Evolutionary conservation across 2,888 invertebrate species (phyloP), one percentile per base, ranked within the genome.

Genomic region (Aricia artaxerxes): DNA sequence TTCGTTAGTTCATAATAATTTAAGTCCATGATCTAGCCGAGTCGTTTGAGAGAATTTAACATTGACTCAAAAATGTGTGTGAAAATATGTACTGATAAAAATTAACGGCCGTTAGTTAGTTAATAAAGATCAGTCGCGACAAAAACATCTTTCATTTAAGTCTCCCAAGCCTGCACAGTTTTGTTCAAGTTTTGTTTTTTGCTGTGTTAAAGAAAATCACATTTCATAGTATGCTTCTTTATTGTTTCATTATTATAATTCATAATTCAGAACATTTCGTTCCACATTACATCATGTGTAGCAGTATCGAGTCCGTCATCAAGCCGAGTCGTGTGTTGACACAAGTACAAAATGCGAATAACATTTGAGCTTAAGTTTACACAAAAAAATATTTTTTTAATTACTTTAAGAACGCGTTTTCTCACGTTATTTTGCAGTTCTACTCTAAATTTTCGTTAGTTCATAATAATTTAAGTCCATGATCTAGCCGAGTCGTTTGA

Each of bases 331-430:
- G 44, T 57, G 35, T 53, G 31, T 61, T 75, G 44, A 60, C n/a
- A 73, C 11, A 24, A 53, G 72, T 73, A 61, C 31, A 75, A 79
- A 79, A 49, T 79, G 31, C 61, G 40, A 73, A 40, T 73, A 61
- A 61, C 49, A 73, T 79, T 79, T 79, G 79, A 75, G 79, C 79
- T 79, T 75, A 61, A 13, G 75, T 53, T 38, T 77, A 80, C 35
- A 57, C n/a, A 57, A 73, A 53, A 75, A 79, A 79, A 16, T n/a
- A 11, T 77, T 73, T 73, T 40, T 73, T 75, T 31, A 13, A 13
- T 35, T 6, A 53, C 16, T 76, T 76, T 53, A 57, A 2, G 31
- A 57, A 53, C 76, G 49, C 16, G 57, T 49, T 57, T 24, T 57
- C 35, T 76, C 53, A 35, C 24, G 24, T 76, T 57, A 53, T 76